A percentile compares a stretch with the other conserved stretches of the same genome.
Conservation (phyloP, 2,888 invertebrate genomes). For the Hipparchia semele region DNA sequence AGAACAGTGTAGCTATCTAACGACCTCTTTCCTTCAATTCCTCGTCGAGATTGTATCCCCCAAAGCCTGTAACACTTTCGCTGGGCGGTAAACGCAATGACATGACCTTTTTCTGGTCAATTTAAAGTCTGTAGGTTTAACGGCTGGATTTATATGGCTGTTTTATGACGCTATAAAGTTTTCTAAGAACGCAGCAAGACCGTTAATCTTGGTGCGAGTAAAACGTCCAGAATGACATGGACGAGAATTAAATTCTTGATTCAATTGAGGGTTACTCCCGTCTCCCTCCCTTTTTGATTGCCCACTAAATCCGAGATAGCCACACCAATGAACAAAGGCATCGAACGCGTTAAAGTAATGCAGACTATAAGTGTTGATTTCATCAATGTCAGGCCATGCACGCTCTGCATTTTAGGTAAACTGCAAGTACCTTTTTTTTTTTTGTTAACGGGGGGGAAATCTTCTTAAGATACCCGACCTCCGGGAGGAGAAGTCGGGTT, state of each 20-base stretch:
- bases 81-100: slow-evolving; percentile 42
- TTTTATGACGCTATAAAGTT: slow-evolving; percentile 76
- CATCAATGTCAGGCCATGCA: too few species aligned
- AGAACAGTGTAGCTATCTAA: not conserved
- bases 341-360: too few species aligned
- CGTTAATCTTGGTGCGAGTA: slow-evolving; percentile 71
- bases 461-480: too few species aligned
- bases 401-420: too few species aligned
- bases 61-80: slow-evolving; percentile 25
- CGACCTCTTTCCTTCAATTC: not conserved
- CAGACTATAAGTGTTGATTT: too few species aligned
- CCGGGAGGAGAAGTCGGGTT: too few species aligned
- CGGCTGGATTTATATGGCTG: slow-evolving; percentile 68
- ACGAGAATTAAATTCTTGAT: slow-evolving; percentile 36
- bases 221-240: slow-evolving; percentile 50
- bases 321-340: too few species aligned
- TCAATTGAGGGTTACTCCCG: slow-evolving; percentile 30
- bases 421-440: too few species aligned
- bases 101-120: slow-evolving; percentile 70
- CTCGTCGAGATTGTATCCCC: not conserved
- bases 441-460: too few species aligned
- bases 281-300: too few species aligned
- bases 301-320: too few species aligned
- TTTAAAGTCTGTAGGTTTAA: slow-evolving; percentile 71
- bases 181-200: slow-evolving; percentile 66